Percentiles rank a stretch among this genome's conserved stretches.
phyloP scores from a whole-genome alignment of 2,797 vertebrate genomes.

The Eulemur albifrons region DNA sequence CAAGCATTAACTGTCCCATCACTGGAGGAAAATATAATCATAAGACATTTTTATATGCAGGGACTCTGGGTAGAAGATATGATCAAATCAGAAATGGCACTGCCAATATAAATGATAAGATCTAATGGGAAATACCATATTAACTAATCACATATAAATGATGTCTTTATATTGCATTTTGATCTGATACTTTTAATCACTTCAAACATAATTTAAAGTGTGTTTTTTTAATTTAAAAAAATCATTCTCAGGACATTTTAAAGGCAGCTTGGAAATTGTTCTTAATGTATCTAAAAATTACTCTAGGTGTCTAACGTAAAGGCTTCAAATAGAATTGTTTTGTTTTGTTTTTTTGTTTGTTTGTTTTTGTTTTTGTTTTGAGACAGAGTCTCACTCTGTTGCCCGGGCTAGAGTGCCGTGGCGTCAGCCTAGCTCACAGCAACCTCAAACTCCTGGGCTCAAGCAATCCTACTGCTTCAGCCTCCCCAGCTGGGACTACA shows the following conservation, averaged over 20 bases:
- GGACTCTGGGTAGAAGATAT: neutral
- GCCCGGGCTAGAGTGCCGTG: no score
- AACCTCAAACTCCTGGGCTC: no score
- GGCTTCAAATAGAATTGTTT: constrained; percentile 1
- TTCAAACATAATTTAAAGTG: neutral
- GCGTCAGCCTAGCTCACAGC: no score
- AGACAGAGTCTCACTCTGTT: no score
- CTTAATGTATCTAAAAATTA: neutral
- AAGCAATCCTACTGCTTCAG: no score
- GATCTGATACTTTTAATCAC: constrained; percentile 5
- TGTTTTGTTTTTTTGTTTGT: neutral
- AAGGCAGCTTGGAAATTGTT: neutral
- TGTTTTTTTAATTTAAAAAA: neutral
- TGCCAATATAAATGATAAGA: neutral
- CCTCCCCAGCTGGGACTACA: no score
- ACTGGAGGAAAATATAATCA: neutral
- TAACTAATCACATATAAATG: neutral
- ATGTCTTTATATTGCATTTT: neutral
- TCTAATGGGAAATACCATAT: neutral
- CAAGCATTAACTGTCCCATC: neutral
- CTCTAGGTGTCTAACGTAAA: neutral
- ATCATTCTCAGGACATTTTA: neutral
- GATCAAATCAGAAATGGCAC: constrained; percentile 23
- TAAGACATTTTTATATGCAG: neutral
- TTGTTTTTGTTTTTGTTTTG: no score